Conservation (phyloP, 2,797 vertebrate genomes). For the Alectoris magna region DNA sequence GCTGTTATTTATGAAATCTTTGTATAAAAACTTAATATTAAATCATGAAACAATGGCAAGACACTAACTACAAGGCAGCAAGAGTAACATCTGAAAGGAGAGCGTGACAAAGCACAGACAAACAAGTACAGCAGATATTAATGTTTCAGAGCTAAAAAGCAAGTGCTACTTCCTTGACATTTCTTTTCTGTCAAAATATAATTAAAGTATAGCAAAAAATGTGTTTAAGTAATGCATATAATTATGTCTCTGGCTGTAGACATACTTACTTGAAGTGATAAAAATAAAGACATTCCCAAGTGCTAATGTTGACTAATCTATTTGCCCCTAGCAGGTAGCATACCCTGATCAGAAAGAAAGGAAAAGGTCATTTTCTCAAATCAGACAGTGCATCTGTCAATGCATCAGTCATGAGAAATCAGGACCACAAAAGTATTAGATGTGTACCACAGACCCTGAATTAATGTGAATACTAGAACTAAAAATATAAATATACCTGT, state of each 20-base stretch:
- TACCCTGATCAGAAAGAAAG: slow-evolving; percentile 7
- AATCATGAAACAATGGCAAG: slow-evolving; percentile 5
- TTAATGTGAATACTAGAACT: neutral
- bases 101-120: slow-evolving; percentile 14
- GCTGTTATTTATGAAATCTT: neutral
- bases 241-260: slow-evolving; percentile 54
- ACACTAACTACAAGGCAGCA: neutral
- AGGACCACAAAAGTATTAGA: neutral
- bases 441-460: neutral
- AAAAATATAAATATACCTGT: neutral
- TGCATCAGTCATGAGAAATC: neutral
- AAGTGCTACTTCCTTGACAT: slow-evolving; percentile 54
- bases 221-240: slow-evolving; percentile 36
- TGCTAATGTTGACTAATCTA: slow-evolving; percentile 40
- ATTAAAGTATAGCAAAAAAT: slow-evolving; percentile 48
- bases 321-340: slow-evolving; percentile 7
- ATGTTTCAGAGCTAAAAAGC: slow-evolving; percentile 54
- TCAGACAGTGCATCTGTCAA: neutral
- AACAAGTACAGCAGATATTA: slow-evolving; percentile 24
- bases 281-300: slow-evolving; percentile 42
- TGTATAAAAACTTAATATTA: neutral
- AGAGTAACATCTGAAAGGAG: slow-evolving; percentile 35
- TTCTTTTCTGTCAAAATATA: slow-evolving; percentile 70
- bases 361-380: neutral
- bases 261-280: slow-evolving; percentile 46